A percentile compares a stretch with the other conserved stretches of the same genome.
Evolutionary conservation across 2,797 vertebrate genomes (phyloP).

Genomic region (Pseudotriccus pelzelni): DNA sequence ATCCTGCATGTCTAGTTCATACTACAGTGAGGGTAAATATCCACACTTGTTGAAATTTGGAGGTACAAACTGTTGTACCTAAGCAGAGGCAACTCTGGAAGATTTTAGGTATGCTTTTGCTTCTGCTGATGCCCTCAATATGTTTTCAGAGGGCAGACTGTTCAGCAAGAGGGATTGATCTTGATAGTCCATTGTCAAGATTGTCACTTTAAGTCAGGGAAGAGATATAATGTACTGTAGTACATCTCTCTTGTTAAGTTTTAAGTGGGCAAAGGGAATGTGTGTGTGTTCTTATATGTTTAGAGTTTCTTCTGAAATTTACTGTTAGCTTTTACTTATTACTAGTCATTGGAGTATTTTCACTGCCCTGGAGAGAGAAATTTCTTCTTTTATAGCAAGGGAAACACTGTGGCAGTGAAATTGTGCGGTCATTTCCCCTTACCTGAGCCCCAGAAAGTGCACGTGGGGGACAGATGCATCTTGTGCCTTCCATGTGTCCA

Average conservation of each 20-base stretch:
- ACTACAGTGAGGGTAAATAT: background rate
- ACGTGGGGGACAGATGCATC: fast-evolving
- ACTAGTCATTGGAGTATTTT: background rate
- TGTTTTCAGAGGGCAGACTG: background rate
- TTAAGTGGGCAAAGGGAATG: background rate
- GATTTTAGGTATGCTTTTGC: background rate
- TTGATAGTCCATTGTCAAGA: background rate
- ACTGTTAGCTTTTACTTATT: background rate
- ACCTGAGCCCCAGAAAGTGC: background rate
- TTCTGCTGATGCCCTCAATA: background rate
- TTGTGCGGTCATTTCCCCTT: background rate
- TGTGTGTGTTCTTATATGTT: background rate
- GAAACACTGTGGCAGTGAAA: background rate
- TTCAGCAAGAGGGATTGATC: background rate
- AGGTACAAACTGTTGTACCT: background rate
- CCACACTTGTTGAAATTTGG: background rate
- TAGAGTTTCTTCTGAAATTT: background rate
- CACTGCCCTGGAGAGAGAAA: background rate
- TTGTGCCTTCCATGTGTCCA: background rate
- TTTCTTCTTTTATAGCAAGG: background rate
- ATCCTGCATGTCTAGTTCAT: background rate
- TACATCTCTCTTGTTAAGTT: background rate
- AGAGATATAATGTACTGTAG: background rate
- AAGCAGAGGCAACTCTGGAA: background rate
- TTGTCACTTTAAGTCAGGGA: background rate